phyloP scores from a whole-genome alignment of 2,113 vertebrate genomes.

The Chionomys nivalis region DNA sequence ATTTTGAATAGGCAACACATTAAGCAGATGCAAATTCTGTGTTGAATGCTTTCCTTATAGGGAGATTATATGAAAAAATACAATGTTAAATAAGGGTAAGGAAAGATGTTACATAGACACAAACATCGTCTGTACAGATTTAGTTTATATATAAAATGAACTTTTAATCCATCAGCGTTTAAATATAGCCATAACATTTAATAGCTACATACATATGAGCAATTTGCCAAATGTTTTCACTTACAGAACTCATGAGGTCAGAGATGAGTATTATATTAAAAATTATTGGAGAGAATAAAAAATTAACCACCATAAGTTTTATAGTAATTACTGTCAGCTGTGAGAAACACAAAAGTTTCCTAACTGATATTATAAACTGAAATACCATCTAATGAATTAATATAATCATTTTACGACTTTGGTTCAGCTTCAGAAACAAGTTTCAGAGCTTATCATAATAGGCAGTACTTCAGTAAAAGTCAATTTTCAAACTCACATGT shows the following conservation, averaged over 20 bases:
- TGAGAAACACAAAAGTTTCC: no score
- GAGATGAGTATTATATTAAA: constrained; percentile 23
- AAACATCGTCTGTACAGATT: neutral
- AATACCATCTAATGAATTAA: neutral
- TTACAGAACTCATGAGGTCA: neutral
- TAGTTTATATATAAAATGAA: neutral
- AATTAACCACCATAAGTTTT: no score
- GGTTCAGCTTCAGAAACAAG: neutral
- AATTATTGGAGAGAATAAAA: neutral
- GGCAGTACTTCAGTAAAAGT: neutral
- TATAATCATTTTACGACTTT: neutral
- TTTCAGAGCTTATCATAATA: neutral
- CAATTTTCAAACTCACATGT: neutral
- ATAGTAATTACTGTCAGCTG: no score
- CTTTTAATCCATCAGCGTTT: neutral
- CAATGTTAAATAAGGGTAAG: constrained; percentile 22
- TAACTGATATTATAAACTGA: no score
- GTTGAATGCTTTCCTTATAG: neutral
- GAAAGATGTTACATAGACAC: constrained; percentile 10
- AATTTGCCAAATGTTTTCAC: constrained; percentile 18
- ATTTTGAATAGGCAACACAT: constrained; percentile 31
- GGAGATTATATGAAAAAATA: constrained; percentile 42
- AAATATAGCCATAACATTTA: neutral
- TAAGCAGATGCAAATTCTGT: constrained; percentile 42
- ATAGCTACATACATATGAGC: neutral